phyloP scores from a whole-genome alignment of 2,888 invertebrate species.

The Andrena haemorrhoa region DNA sequence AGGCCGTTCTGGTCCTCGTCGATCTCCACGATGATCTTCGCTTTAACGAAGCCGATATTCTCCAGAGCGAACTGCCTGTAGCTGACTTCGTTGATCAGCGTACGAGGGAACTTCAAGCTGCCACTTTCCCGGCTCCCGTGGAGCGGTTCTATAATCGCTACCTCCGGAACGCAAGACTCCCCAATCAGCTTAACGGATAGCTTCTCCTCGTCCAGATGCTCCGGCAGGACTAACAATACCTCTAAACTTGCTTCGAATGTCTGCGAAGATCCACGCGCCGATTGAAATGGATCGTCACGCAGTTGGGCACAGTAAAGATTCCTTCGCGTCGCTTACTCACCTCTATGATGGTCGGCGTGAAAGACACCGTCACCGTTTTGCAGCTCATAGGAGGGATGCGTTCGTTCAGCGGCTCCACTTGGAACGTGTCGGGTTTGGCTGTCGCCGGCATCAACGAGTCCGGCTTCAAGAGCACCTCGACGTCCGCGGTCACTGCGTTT shows the following conservation, averaged over 20 bases:
- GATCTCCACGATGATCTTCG: constrained; percentile 83
- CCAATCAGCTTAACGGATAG: constrained; percentile 82
- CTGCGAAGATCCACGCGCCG: constrained; percentile 66
- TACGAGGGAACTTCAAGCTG: constrained; percentile 81
- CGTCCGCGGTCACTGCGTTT: constrained; percentile 81
- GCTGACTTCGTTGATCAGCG: constrained; percentile 74
- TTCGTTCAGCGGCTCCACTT: constrained; percentile 76
- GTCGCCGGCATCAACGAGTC: constrained; percentile 71
- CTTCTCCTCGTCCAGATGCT: constrained; percentile 60
- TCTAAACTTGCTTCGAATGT: constrained; percentile 76
- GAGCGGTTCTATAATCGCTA: constrained; percentile 81
- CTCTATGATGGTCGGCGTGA: constrained; percentile 83
- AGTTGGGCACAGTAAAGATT: no score
- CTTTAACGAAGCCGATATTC: constrained; percentile 83
- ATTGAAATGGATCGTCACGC: no score
- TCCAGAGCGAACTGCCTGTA: constrained; percentile 77
- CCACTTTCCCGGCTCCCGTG: constrained; percentile 66
- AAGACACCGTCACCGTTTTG: constrained; percentile 81
- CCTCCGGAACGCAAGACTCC: constrained; percentile 84
- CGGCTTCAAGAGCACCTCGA: constrained; percentile 67
- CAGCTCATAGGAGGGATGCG: constrained; percentile 82
- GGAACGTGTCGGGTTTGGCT: constrained; percentile 75
- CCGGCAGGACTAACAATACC: constrained; percentile 73
- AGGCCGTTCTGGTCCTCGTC: constrained; percentile 71
- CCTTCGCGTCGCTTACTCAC: constrained; percentile 73